phyloP scores from a whole-genome alignment of 2,888 invertebrate genomes.

The Dolomedes plantarius region DNA sequence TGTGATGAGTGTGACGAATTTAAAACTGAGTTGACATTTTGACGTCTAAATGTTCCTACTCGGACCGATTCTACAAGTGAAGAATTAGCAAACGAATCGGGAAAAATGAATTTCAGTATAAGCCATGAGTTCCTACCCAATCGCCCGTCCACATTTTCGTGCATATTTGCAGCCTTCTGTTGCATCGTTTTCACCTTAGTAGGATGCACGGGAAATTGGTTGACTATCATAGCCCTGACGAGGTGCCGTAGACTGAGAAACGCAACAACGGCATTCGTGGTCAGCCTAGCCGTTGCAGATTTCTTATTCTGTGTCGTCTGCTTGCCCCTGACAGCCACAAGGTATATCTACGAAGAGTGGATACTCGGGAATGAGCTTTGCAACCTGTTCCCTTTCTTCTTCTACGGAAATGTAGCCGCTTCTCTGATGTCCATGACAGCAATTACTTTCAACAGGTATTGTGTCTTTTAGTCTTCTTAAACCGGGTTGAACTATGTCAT shows the following conservation, averaged over 20 bases:
- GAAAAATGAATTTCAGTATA: background rate
- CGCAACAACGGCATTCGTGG: slow-evolving; percentile 92
- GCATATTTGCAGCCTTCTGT: slow-evolving; percentile 87
- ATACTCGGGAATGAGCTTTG: slow-evolving; percentile 83
- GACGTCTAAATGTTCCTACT: no score
- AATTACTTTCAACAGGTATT: slow-evolving; percentile 73
- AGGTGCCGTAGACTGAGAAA: slow-evolving; percentile 77
- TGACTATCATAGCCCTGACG: slow-evolving; percentile 82
- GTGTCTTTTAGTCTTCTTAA: no score
- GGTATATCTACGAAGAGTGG: slow-evolving; percentile 87
- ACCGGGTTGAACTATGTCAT: no score
- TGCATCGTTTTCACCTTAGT: slow-evolving; percentile 89
- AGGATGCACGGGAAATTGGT: slow-evolving; percentile 76
- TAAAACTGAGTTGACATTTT: no score
- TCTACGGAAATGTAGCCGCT: slow-evolving; percentile 73
- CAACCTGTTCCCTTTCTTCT: slow-evolving; percentile 74
- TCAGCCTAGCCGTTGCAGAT: slow-evolving; percentile 92
- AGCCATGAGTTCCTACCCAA: slow-evolving; percentile 23
- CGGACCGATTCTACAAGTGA: no score
- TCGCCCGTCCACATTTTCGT: slow-evolving; percentile 73
- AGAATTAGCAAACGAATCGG: no score
- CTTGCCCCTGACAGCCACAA: slow-evolving; percentile 90
- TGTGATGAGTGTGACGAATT: no score
- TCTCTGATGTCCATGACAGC: slow-evolving; percentile 73
- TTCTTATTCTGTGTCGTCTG: slow-evolving; percentile 91